These are phyloP conservation scores for Diprion similis DNA, from an alignment of 1,140 invertebrate genomes.

Conservation along the genomic window DNA sequence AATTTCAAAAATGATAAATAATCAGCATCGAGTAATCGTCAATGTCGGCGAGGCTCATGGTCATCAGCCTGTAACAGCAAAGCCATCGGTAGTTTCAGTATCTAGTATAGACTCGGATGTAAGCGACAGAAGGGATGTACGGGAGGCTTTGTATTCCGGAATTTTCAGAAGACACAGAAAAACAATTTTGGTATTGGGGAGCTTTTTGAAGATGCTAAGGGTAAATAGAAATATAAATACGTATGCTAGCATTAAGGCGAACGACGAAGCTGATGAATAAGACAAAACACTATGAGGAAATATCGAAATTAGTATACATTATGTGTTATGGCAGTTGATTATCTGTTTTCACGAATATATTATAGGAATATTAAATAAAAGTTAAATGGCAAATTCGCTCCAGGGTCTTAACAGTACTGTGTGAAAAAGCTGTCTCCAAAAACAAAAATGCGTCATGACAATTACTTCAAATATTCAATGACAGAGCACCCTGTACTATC, in stretches of 20 bases:
- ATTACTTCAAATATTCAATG: neutral
- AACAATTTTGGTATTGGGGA: slow-evolving; percentile 80
- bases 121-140: slow-evolving; percentile 74
- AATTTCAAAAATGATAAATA: slow-evolving; percentile 52
- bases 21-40: slow-evolving; percentile 53
- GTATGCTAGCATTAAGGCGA: slow-evolving; percentile 76
- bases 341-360: neutral
- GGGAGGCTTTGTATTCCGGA: slow-evolving; percentile 80
- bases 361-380: neutral
- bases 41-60: slow-evolving; percentile 45
- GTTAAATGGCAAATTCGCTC: neutral
- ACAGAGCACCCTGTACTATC: neutral
- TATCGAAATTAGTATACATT: slow-evolving; percentile 13
- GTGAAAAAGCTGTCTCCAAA: neutral
- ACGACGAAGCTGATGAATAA: slow-evolving; percentile 62
- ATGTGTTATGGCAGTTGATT: neutral
- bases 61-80: slow-evolving; percentile 53
- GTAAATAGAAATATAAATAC: slow-evolving; percentile 76
- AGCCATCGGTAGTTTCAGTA: slow-evolving; percentile 56
- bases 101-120: slow-evolving; percentile 65
- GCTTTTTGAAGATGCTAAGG: slow-evolving; percentile 80
- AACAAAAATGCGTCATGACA: slow-evolving; percentile 6
- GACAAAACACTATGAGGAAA: slow-evolving; percentile 14
- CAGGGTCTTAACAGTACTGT: neutral
- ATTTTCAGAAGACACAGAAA: slow-evolving; percentile 81